Evolutionary conservation across 1,140 invertebrate genomes (phyloP).

Genomic region (honey bee (Apis mellifera)): DNA sequence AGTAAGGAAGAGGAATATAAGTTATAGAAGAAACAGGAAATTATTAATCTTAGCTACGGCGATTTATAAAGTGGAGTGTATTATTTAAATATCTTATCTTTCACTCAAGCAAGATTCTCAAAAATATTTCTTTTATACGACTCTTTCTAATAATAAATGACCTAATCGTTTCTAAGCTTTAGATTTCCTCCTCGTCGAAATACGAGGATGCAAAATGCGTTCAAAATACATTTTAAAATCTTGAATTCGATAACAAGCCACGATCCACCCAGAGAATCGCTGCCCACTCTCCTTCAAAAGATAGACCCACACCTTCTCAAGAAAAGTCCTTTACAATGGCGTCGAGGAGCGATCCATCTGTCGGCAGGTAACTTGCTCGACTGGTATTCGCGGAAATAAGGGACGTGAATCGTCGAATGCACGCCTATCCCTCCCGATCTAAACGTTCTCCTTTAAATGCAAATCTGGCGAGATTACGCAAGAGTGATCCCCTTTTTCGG

Average conservation of each 20-base stretch:
- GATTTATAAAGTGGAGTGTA: no score
- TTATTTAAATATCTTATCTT: no score
- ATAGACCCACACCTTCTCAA: background rate
- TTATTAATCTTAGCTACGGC: background rate
- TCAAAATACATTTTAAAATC: no score
- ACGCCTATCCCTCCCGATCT: conserved; percentile 39
- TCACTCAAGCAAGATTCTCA: no score
- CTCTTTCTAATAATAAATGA: no score
- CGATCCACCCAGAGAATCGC: background rate
- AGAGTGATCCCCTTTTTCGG: conserved; percentile 49
- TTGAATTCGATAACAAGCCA: background rate
- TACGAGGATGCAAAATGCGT: no score
- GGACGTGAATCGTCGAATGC: conserved; percentile 14
- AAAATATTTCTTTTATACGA: no score
- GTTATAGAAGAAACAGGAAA: no score
- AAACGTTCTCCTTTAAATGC: conserved; percentile 70
- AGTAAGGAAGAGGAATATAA: background rate
- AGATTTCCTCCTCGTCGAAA: no score
- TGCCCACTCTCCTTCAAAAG: background rate
- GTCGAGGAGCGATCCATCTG: conserved; percentile 36
- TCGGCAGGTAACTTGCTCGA: conserved; percentile 1
- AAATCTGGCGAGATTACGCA: conserved; percentile 65
- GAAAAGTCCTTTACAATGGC: background rate
- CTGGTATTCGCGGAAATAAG: background rate
- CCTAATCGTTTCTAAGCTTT: no score